phyloP scores from a whole-genome alignment of 2,888 invertebrate species.

The Parnassius apollo region DNA sequence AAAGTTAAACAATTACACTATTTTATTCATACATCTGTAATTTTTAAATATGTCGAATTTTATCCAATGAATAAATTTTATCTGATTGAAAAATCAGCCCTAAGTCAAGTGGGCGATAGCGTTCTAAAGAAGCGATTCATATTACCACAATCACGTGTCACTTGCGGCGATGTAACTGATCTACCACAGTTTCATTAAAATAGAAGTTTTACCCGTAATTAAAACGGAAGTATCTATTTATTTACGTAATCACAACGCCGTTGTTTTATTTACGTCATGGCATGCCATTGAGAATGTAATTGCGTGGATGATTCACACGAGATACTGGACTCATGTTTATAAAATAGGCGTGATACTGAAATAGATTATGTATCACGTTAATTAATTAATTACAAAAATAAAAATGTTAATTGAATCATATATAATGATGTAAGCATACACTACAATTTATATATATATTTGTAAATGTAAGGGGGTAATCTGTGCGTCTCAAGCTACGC shows the following conservation, averaged over 20 bases:
- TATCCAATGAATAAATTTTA: too few species aligned
- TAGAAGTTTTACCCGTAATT: constrained; percentile 20
- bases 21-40: too few species aligned
- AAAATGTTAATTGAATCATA: background rate
- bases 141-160: constrained; percentile 12
- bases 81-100: too few species aligned
- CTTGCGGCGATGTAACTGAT: constrained; percentile 17
- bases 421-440: too few species aligned
- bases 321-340: constrained; percentile 2
- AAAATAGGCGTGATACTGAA: background rate
- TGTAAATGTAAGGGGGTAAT: too few species aligned
- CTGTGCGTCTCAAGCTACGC: too few species aligned
- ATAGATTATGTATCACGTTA: background rate
- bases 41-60: too few species aligned
- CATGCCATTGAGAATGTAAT: constrained; percentile 9
- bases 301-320: constrained; percentile 15
- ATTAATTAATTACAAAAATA: background rate
- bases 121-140: constrained; percentile 7
- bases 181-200: constrained; percentile 19
- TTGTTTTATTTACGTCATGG: constrained; percentile 17
- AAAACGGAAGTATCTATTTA: constrained; percentile 14
- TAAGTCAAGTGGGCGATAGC: background rate
- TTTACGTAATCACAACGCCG: constrained; percentile 1
- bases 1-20: too few species aligned
- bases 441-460: too few species aligned